Base-by-base conservation (phyloP, 35 echinoderm and acorn worm genomes). In the Strongylocentrotus purpuratus region DNA sequence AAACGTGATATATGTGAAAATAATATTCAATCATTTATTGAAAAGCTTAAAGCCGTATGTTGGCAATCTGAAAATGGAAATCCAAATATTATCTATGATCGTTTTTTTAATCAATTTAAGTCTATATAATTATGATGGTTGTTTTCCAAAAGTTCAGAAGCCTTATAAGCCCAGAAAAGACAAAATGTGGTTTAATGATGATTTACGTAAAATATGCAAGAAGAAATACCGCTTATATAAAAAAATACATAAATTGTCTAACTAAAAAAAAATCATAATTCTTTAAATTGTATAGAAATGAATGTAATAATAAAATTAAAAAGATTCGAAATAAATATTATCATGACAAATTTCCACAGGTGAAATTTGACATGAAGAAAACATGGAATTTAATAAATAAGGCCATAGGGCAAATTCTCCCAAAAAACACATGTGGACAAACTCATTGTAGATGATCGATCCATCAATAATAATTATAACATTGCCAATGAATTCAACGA, bases 131-230 rank as follows among this genome's bases (percentile, higher is more conserved):
- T 88, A 88, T 88, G 86, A 88, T 31, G 86, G 4, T 33, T 88
- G 86, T 45, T 88, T 88, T 88, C 86, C 41, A 22, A 33, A 88
- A 13, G 41, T 88, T 33, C 86, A 61, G 86, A 88, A 88, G 15
- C 31, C 31, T 33, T 32, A 45, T 4, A 33, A 33, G 86, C 31
- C 31, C 5, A 32, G 86, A 88, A 32, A 45, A 88, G 41, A 88
- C 31, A 88, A 88, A 31, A 8, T 45, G 41, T 88, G 86, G 86
- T 88, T 88, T 88, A 88, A 9, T 6, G 31, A 32, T 31, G 32
- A 32, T 88, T 88, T 88, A 88, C 86, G 86, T 88, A 88, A 86
- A 86, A 88, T 88, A 25, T 88, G 86, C 86, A n/a, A n/a, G n/a
- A n/a, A 86, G 20, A 86, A 86, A 86, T n/a, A 86, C 22, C 32